A percentile compares a stretch with the other conserved stretches of the same genome.
These are phyloP conservation scores for Momotus momota DNA, from an alignment of 2,797 vertebrate genomes.

Conservation along the genomic window DNA sequence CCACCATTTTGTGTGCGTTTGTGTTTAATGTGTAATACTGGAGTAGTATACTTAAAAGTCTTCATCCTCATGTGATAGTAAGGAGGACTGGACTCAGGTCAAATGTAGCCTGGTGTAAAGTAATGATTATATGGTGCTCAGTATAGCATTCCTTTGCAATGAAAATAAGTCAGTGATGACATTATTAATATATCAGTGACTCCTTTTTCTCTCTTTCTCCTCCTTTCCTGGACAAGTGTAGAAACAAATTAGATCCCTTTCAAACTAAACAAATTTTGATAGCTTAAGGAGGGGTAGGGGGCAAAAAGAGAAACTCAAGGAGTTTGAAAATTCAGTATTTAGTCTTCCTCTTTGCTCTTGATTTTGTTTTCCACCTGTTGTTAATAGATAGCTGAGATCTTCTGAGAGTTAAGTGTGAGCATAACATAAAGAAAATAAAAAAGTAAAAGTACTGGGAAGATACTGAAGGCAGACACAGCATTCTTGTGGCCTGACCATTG, in stretches of 20 bases:
- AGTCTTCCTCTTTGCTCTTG: not conserved
- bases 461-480: not conserved
- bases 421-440: not conserved
- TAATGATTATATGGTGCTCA: not conserved
- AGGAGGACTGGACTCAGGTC: not conserved
- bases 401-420: not conserved
- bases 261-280: not conserved
- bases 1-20: not conserved
- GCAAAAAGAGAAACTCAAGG: not conserved
- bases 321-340: not conserved
- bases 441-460: no score
- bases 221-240: not conserved
- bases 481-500: not conserved
- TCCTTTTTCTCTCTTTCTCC: not conserved
- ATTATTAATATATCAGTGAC: not conserved
- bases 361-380: not conserved
- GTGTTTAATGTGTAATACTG: not conserved
- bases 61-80: not conserved
- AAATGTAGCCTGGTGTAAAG: not conserved
- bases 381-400: not conserved
- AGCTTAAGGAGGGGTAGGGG: not conserved
- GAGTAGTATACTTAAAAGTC: conserved; percentile 1
- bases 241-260: not conserved
- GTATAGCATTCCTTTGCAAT: not conserved
- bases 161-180: not conserved